Base-by-base conservation (phyloP, 2,797 vertebrate species). In the Oreochromis grahami region DNA sequence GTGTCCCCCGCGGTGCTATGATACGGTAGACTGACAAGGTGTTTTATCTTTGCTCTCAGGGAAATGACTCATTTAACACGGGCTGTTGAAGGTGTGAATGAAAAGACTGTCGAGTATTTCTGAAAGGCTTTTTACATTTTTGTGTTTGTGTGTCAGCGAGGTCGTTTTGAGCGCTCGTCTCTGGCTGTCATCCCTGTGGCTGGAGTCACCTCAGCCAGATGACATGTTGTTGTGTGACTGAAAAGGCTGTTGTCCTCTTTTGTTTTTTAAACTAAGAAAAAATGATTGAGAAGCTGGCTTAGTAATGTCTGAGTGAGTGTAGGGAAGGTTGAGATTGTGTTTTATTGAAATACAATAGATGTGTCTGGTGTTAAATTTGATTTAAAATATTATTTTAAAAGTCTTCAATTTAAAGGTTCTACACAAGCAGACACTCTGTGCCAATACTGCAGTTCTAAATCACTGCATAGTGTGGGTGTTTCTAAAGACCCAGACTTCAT, bases 51-150 rank as follows among this genome's bases (percentile, higher is more conserved):
- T 8, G 24, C 65, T 89, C 38, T 81, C 43, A 10, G 83, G 24
- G 77, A 87, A 90, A 80, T 80, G 41, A 87, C 70, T 92, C 88
- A 85, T 86, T 88, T 81, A 84, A 80, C 83, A 83, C 6, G 3
- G 55, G 2, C 65, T 29, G 7, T 36, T 80, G 60, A 85, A 85
- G 78, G 86, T 83, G 89, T 74, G 82, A 84, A 58, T 82, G 83
- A 82, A 81, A 84, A 77, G 55, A 43, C 86, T 76, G 83, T 29
- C 5, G 70, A 70, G 84, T 58, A 51, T 78, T 84, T 82, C 48
- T 60, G 55, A 83, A 86, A 80, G 41, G 78, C 79, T 68, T 86
- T 63, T 77, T 43, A 56, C 17, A n/a, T 80, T 84, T 85, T 68
- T 78, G 32, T 24, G 56, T 70, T 63, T 76, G 48, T 45, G 60